Evolutionary conservation across 1,140 invertebrate genomes (phyloP).

Genomic region (Zaprionus vittiger): DNA sequence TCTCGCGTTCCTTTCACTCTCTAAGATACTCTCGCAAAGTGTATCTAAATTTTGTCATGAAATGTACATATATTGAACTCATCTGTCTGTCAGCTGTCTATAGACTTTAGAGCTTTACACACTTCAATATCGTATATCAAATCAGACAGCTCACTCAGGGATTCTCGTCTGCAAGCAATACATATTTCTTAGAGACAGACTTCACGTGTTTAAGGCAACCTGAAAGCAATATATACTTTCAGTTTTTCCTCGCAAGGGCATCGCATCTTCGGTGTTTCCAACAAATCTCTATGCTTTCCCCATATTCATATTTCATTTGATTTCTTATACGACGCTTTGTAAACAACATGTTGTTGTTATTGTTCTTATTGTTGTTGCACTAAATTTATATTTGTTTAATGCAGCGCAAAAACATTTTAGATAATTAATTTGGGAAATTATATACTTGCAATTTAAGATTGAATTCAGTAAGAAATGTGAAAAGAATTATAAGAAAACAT

Average conservation of each 20-base stretch:
- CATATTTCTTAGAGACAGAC: not conserved
- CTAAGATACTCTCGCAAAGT: not conserved
- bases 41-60: not conserved
- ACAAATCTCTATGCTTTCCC: slow-evolving; percentile 9
- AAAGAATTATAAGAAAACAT: not conserved
- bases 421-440: slow-evolving; percentile 68
- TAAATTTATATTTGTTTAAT: slow-evolving; percentile 58
- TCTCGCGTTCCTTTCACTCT: slow-evolving; percentile 20
- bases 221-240: no score
- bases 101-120: not conserved
- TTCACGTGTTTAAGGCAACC: not conserved
- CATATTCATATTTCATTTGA: slow-evolving; percentile 5
- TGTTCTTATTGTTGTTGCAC: slow-evolving; percentile 18
- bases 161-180: not conserved
- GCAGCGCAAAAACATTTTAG: slow-evolving; percentile 60
- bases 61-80: not conserved
- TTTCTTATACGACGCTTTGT: slow-evolving; percentile 37
- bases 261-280: not conserved
- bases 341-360: slow-evolving; percentile 57
- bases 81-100: not conserved
- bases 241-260: slow-evolving; percentile 5
- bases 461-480: no score
- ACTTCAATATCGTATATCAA: not conserved
- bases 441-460: not conserved
- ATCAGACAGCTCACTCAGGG: not conserved